Evolutionary conservation across 1,140 invertebrate genomes (phyloP).

Genomic region (Riptortus pedestris): DNA sequence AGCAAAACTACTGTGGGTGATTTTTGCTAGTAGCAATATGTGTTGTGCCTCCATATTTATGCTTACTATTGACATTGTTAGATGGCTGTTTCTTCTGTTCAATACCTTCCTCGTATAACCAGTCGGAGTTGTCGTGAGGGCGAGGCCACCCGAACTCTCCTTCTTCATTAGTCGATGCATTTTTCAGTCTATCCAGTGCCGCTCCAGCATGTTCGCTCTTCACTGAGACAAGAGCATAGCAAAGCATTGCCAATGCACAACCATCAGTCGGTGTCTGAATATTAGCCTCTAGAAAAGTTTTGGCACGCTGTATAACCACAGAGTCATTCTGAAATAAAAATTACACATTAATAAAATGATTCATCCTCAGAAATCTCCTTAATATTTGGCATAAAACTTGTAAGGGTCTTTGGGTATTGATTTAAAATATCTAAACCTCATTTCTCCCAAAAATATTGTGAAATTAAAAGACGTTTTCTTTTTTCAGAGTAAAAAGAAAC

Average conservation of each 20-base stretch:
- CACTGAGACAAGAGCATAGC: conserved; percentile 44
- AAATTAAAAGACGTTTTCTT: no score
- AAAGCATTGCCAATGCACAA: conserved; percentile 44
- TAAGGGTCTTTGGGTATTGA: neutral
- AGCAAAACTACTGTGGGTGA: no score
- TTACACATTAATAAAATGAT: neutral
- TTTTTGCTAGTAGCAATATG: no score
- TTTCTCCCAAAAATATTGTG: no score
- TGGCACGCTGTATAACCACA: conserved; percentile 40
- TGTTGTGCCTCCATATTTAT: no score
- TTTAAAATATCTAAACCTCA: neutral
- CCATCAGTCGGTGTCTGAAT: conserved; percentile 40
- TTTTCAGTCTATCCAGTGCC: conserved; percentile 44
- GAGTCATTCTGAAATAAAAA: conserved; percentile 40
- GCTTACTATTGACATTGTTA: conserved; percentile 32
- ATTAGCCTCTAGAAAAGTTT: conserved; percentile 45
- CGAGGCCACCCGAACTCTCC: conserved; percentile 52
- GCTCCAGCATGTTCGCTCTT: conserved; percentile 44
- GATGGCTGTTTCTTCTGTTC: conserved; percentile 38
- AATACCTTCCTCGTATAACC: conserved; percentile 38
- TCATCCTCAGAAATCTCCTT: no score
- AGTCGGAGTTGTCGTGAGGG: conserved; percentile 28
- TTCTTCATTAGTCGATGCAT: conserved; percentile 50
- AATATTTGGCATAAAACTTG: neutral
- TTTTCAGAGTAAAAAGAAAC: no score